Base-by-base conservation (phyloP, 2,113 vertebrate species). In the Hypanus sabinus region DNA sequence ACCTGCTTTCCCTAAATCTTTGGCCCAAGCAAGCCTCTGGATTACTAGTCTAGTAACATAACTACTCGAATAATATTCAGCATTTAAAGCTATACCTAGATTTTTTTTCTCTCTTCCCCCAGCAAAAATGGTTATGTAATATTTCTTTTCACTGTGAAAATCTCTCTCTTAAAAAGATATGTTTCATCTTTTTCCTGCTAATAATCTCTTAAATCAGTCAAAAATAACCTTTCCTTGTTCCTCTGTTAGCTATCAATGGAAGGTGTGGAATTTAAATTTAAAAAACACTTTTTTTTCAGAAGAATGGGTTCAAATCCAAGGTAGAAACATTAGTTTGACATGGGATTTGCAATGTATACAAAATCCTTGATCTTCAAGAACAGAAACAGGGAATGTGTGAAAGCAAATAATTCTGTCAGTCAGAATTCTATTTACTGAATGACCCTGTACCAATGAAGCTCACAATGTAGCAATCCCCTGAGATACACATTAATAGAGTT, bases 151-250 rank as follows among this genome's bases (percentile, higher is more conserved):
- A 36, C 18, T 14, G 22, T 73, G 36, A 93, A 73, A 36, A 4
- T 18, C 30, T 70, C n/a, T 65, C 5, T 18, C 5, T 93, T 73
- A 73, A 73, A 93, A 73, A 92, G 9, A 0, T 93, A 20, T 27
- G 4, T 7, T 68, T 91, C 30, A 18, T 70, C 65, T 70, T 91
- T 36, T 38, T 70, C n/a, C n/a, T 70, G n/a, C 62, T 91, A 70
- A 91, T 38, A 57, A 68, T 68, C 0, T 55, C 71, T 93, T 46
- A 93, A 93, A 27, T 16, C 38, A 16, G 3, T 75, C 22, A 55
- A n/a, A n/a, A n/a, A n/a, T n/a, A n/a, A 46, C 46, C 46, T 46
- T 46, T 46, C 94, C 95, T 94, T 93, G 94, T 90, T 87, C 79
- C 93, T 68, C 18, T 79, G 55, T 16, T 80, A 79, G 55, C 88